Percentiles rank a stretch among this genome's conserved stretches.
phyloP scores from a whole-genome alignment of 2,797 vertebrate genomes.

The Amniataba percoides region DNA sequence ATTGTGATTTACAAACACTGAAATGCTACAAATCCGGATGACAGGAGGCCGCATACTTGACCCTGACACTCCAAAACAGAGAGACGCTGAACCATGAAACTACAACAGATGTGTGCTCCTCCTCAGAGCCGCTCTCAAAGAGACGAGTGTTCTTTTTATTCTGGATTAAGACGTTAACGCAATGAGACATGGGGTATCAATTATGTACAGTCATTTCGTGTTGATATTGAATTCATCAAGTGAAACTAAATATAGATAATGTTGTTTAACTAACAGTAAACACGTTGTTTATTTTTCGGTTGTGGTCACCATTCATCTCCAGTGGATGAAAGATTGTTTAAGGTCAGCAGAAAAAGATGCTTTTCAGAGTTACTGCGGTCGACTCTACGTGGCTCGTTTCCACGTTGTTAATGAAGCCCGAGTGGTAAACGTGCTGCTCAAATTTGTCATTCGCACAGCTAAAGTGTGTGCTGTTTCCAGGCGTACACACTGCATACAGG shows the following conservation, averaged over 20 bases:
- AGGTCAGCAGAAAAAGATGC: constrained; percentile 3
- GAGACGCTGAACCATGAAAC: constrained; percentile 39
- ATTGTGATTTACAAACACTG: constrained; percentile 49
- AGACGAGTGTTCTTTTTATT: constrained; percentile 18
- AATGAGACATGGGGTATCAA: constrained; percentile 30
- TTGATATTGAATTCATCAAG: constrained; percentile 34
- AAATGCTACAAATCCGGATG: constrained; percentile 40
- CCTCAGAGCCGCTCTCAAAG: constrained; percentile 10
- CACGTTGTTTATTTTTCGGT: constrained; percentile 40
- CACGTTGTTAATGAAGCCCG: constrained; percentile 27
- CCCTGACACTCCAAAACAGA: constrained; percentile 52
- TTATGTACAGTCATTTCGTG: constrained; percentile 24
- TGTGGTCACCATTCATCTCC: constrained; percentile 35
- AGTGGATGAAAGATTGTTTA: constrained; percentile 29
- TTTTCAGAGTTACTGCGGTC: background rate
- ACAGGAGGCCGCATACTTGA: constrained; percentile 53
- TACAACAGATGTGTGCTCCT: constrained; percentile 50
- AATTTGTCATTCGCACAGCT: constrained; percentile 23
- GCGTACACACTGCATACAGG: background rate
- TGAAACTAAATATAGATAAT: constrained; percentile 32
- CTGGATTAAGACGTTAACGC: constrained; percentile 24
- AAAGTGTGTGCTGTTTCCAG: background rate
- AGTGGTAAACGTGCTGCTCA: background rate
- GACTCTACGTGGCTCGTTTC: constrained; percentile 2
- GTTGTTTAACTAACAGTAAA: constrained; percentile 40